Percentiles rank a stretch among this genome's conserved stretches.
Conservation (phyloP, 1,140 invertebrate genomes). For the Drosophila cardini region DNA sequence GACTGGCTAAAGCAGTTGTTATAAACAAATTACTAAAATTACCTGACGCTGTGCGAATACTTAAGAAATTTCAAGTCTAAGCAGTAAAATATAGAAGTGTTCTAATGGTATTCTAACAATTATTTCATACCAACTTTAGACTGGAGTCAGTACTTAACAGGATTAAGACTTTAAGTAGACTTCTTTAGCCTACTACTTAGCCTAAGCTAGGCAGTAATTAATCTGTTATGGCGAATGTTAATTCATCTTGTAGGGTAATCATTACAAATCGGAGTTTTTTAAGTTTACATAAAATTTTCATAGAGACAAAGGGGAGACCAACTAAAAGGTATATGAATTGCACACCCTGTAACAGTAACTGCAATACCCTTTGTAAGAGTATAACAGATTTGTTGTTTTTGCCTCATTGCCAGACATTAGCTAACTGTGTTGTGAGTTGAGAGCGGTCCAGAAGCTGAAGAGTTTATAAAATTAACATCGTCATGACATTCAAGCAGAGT, state of each 20-base stretch:
- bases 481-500: slow-evolving; percentile 68
- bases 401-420: slow-evolving; percentile 17
- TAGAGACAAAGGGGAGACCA: no score
- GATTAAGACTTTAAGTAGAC: no score
- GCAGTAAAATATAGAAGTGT: slow-evolving; percentile 5
- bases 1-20: slow-evolving; percentile 49
- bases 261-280: no score
- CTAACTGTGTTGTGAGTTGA: neutral
- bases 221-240: no score
- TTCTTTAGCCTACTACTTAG: no score
- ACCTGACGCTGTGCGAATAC: neutral
- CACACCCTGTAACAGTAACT: neutral
- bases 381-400: slow-evolving; percentile 23
- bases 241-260: no score
- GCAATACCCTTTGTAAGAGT: neutral
- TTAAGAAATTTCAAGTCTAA: neutral
- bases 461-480: slow-evolving; percentile 83
- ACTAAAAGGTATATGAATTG: neutral
- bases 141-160: no score
- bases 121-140: no score
- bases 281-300: no score
- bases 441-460: slow-evolving; percentile 58
- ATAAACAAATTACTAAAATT: slow-evolving; percentile 56
- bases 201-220: no score
- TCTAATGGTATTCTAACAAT: neutral